Conservation (phyloP, 2,797 vertebrate genomes). For the Trachops cirrhosus region DNA sequence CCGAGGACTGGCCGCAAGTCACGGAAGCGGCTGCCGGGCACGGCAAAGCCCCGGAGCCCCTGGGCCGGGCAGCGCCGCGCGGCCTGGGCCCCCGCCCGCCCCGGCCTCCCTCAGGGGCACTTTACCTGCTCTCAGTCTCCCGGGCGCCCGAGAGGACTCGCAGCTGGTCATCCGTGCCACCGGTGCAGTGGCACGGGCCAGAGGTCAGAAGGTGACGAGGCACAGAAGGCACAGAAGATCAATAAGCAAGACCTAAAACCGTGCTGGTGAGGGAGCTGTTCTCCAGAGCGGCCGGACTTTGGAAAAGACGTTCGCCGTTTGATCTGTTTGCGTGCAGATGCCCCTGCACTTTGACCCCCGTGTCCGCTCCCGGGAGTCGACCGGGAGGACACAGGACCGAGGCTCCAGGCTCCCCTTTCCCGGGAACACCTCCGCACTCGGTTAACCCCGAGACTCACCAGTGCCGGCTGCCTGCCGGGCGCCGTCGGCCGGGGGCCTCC, state of each 20-base stretch:
- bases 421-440: not conserved
- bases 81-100: not conserved
- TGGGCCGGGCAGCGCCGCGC: too few relatives aligned
- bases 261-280: not conserved
- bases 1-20: too few relatives aligned
- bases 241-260: not conserved
- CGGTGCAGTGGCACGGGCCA: too few relatives aligned
- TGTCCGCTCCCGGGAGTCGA: not conserved
- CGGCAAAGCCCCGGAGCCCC: too few relatives aligned
- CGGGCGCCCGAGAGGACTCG: not conserved
- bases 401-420: not conserved
- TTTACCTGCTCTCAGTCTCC: not conserved
- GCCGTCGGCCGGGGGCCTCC: not conserved
- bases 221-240: conserved; percentile 55
- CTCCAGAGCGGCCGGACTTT: not conserved
- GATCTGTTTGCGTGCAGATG: rapidly evolving
- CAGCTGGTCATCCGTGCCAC: rapidly evolving
- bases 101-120: too few relatives aligned
- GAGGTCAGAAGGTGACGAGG: not conserved
- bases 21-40: too few relatives aligned
- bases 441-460: not conserved
- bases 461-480: not conserved
- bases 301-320: not conserved
- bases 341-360: too few relatives aligned
- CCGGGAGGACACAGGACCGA: not conserved